Base-by-base conservation (phyloP, 2,113 vertebrate species). In the Vulpes vulpes region DNA sequence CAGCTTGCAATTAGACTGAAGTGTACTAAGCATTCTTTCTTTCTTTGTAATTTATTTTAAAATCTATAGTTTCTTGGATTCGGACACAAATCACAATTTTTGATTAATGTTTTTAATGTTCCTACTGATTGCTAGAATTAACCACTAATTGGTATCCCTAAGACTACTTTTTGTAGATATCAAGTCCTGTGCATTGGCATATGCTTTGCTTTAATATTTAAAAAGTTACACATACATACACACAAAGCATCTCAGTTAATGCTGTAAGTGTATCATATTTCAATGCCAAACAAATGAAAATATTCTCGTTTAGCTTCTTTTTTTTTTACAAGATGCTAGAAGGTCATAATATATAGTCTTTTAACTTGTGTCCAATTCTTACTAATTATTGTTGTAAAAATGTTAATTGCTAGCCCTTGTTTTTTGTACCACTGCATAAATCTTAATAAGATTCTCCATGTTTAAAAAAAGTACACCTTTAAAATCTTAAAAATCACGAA, bases 11-110 rank as follows among this genome's bases (percentile, higher is more conserved):
- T 78, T 74, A 94, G 82, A 32, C 25, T 57, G 67, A 43, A 59
- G 8, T 67, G 1, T 93, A 90, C n/a, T 82, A 78, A 94, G 20
- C 35, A 35, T 59, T 92, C 5, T 60, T 32, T 59, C 5, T 87
- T 82, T 10, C 30, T 43, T 95, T n/a, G 62, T 97, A 97, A 69
- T 64, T 93, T 62, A 67, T 57, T 57, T 95, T 32, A 89, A 94
- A 85, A 81, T 92, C 67, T 80, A 62, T 64, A 73, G 15, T 89
- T 97, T 57, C 35, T 87, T 86, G 38, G 74, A 91, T 35, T 69
- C 90, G 57, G 59, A 86, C 11, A 35, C 4, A 43, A 51, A n/a
- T 80, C 86, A 22, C 53, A 94, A 55, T 91, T 95, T 49, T 90
- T 55, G 83, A 94, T 53, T 67, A 95, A 97, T 94, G 5, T 27